Conservation (phyloP, 2,113 vertebrate genomes). For the Centropus unirufus region DNA sequence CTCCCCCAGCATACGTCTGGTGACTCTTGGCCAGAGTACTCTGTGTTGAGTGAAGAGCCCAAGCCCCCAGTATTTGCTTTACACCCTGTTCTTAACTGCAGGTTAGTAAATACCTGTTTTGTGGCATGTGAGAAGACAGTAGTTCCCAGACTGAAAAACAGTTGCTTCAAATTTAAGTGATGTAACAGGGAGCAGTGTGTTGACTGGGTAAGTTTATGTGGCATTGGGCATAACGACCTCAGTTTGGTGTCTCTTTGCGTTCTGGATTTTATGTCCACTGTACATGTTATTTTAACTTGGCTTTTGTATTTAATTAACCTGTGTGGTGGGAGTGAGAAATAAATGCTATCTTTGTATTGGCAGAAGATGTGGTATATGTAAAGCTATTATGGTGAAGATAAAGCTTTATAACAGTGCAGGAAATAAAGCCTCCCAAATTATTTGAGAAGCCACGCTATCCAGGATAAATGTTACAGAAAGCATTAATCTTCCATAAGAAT, state of each 20-base stretch:
- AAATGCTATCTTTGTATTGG: slow-evolving; percentile 45
- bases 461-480: slow-evolving; percentile 75
- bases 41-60: fast-evolving
- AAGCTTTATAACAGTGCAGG: slow-evolving; percentile 64
- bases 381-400: slow-evolving; percentile 58
- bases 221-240: background rate
- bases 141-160: background rate
- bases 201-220: background rate
- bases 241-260: background rate
- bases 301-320: slow-evolving; percentile 62
- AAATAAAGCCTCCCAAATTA: slow-evolving; percentile 72
- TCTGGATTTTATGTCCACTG: background rate
- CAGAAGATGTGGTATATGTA: slow-evolving; percentile 56
- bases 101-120: background rate
- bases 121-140: background rate
- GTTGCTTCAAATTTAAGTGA: background rate
- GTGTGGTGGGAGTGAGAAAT: slow-evolving; percentile 41
- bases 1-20: background rate
- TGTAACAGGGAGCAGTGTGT: background rate
- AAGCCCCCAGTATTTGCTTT: background rate
- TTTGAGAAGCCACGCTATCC: slow-evolving; percentile 66
- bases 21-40: background rate
- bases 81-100: background rate
- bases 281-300: background rate
- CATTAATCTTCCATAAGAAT: slow-evolving; percentile 77